Conservation (phyloP, 1,140 invertebrate species). For the Drosophila varians region DNA sequence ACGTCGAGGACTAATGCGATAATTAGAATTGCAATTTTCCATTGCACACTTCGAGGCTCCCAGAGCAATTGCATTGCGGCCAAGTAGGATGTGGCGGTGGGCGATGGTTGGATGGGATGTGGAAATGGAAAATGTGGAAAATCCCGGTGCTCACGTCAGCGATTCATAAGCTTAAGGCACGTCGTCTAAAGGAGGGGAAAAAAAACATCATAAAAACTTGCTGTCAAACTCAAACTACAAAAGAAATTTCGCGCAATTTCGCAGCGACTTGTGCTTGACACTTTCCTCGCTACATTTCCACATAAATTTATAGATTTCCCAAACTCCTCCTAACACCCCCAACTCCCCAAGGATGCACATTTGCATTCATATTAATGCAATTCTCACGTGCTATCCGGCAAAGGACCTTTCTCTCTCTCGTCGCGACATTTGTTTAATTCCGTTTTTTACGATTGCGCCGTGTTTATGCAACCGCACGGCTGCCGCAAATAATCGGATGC, state of each 20-base stretch:
- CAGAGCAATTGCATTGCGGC: conserved; percentile 60
- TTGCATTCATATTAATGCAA: conserved; percentile 81
- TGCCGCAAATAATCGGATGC: conserved; percentile 59
- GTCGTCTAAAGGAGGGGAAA: conserved; percentile 11
- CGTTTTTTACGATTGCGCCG: conserved; percentile 72
- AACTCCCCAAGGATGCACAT: conserved; percentile 26
- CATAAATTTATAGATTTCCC: conserved; percentile 77
- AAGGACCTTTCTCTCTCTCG: conserved; percentile 17
- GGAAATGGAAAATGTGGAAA: conserved; percentile 51
- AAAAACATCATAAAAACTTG: conserved; percentile 70
- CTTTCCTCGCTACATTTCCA: conserved; percentile 71
- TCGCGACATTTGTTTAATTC: conserved; percentile 76
- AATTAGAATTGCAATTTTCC: conserved; percentile 83
- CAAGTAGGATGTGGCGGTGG: neutral
- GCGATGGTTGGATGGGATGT: too few species aligned
- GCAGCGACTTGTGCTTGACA: conserved; percentile 57
- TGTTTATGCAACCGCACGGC: conserved; percentile 74
- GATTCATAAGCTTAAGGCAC: conserved; percentile 70
- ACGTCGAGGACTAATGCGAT: conserved; percentile 79
- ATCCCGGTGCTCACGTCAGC: conserved; percentile 60
- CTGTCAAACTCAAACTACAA: conserved; percentile 67
- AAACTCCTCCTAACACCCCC: too few species aligned
- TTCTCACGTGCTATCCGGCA: conserved; percentile 75
- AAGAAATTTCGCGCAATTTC: conserved; percentile 38
- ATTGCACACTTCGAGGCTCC: conserved; percentile 69